Base-by-base conservation (phyloP, 1,140 invertebrate species). In the Drosophila micromelanica region DNA sequence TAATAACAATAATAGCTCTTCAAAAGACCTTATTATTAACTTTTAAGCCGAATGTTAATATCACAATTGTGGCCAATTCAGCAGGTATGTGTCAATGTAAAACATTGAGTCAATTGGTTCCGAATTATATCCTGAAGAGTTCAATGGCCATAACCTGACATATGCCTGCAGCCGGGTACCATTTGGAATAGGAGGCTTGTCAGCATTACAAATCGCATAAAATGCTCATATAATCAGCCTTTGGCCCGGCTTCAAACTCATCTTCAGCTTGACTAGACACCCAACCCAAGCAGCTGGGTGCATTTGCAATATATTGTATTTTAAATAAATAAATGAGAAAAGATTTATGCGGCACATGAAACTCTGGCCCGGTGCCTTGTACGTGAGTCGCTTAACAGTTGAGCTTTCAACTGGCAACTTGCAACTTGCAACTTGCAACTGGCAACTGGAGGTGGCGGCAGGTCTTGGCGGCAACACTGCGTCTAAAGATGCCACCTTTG, bases 341-440 rank as follows among this genome's bases (percentile, higher is more conserved):
- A 87, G 84, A 86, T 86, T 87, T 86, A 86, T 86, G 82, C 82
- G 52, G 82, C 80, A 35, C 82, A 81, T 85, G 81, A 63, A 84
- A 37, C 52, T 30, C 55, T 76, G 68, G 61, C 55, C 69, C 74
- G 70, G 43, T 64, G 63, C 49, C 49, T 13, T 11, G 68, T 75
- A 75, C 81, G 73, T 68, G 74, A 65, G 63, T 40, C 59, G 72
- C 75, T 69, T 72, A 56, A 59, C 63, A 61, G 69, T 63, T 60
- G 45, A 37, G 38, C 35, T 35, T 37, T 30, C 51, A 30, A 48
- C 32, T 9, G 48, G 37, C 43, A 55, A 27, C 42, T 55, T 3
- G n/a, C n/a, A n/a, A n/a, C n/a, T n/a, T n/a, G n/a, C n/a, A n/a
- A n/a, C 35, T 35, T 37, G 20, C 51, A 30, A 48, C 32, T 9